These are phyloP conservation scores for Archocentrus centrarchus DNA, from an alignment of 2,113 vertebrate species.

Conservation along the genomic window DNA sequence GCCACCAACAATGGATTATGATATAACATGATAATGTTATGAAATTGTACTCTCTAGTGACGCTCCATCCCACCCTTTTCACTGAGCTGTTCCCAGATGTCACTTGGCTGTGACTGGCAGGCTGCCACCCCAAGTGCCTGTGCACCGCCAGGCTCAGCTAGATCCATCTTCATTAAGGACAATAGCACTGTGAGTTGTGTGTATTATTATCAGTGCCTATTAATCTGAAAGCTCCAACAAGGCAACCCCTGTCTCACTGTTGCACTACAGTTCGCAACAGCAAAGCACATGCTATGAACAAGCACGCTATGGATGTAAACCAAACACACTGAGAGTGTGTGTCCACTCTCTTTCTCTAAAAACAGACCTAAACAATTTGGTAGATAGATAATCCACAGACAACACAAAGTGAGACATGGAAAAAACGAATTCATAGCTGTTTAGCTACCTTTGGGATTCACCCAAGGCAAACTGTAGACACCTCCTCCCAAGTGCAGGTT, in stretches of 20 bases:
- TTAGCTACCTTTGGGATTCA: constrained; percentile 50
- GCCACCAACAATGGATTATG: constrained; percentile 76
- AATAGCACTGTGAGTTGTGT: constrained; percentile 71
- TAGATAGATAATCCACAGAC: constrained; percentile 35
- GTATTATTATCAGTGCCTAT: constrained; percentile 77
- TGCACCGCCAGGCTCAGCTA: constrained; percentile 59
- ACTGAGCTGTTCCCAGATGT: constrained; percentile 70
- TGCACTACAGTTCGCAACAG: constrained; percentile 39
- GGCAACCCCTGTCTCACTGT: constrained; percentile 56
- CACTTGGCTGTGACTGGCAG: constrained; percentile 77
- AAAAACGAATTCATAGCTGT: constrained; percentile 46
- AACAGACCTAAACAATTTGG: constrained; percentile 48
- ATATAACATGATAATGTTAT: constrained; percentile 78
- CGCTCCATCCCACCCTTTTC: constrained; percentile 62
- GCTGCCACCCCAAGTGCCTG: constrained; percentile 65
- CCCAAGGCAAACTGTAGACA: constrained; percentile 43
- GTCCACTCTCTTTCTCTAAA: constrained; percentile 16
- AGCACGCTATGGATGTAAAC: not conserved
- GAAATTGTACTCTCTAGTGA: constrained; percentile 68
- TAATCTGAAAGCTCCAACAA: constrained; percentile 73
- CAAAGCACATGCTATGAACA: constrained; percentile 22
- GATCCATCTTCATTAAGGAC: constrained; percentile 79
- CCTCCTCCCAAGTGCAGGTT: constrained; percentile 29
- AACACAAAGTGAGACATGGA: constrained; percentile 39
- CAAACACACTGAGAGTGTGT: not conserved